Conservation (phyloP, 1,140 invertebrate genomes). For the Cotesia typhae region DNA sequence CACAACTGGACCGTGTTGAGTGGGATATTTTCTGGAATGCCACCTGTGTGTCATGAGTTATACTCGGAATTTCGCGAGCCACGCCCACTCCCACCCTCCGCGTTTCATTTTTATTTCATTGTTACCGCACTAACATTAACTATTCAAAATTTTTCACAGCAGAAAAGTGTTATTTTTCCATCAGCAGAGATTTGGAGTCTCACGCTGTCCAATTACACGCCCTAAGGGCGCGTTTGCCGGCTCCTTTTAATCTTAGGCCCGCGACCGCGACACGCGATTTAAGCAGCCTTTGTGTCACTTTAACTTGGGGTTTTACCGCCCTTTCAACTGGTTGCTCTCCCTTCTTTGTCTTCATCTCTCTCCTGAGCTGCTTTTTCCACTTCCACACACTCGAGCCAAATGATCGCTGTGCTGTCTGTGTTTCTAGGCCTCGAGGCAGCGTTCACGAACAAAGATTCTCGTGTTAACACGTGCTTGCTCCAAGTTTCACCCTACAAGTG, state of each 20-base stretch:
- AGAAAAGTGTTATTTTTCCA: no score
- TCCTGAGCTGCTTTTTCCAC: neutral
- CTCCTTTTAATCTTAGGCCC: slow-evolving; percentile 18
- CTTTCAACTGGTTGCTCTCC: neutral
- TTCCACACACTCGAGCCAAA: no score
- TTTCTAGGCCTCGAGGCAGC: neutral
- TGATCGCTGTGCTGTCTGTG: no score
- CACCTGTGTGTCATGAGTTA: slow-evolving; percentile 18
- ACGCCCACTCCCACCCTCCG: slow-evolving; percentile 9
- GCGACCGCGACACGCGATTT: neutral
- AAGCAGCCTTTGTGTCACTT: slow-evolving; percentile 11
- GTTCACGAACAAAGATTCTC: slow-evolving; percentile 4
- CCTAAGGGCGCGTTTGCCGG: slow-evolving; percentile 25
- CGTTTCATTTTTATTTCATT: slow-evolving; percentile 8
- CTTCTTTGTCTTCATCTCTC: neutral
- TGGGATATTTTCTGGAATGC: slow-evolving; percentile 40
- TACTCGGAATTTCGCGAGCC: slow-evolving; percentile 29
- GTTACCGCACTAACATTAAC: neutral
- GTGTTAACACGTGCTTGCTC: slow-evolving; percentile 14
- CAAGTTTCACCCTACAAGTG: neutral
- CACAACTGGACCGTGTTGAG: slow-evolving; percentile 50
- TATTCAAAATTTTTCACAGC: no score
- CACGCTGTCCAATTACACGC: slow-evolving; percentile 24
- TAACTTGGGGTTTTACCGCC: slow-evolving; percentile 14
- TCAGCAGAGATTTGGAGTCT: no score